A percentile compares a stretch with the other conserved stretches of the same genome.
phyloP scores from a whole-genome alignment of 2,113 vertebrate species.

The Micromys minutus region DNA sequence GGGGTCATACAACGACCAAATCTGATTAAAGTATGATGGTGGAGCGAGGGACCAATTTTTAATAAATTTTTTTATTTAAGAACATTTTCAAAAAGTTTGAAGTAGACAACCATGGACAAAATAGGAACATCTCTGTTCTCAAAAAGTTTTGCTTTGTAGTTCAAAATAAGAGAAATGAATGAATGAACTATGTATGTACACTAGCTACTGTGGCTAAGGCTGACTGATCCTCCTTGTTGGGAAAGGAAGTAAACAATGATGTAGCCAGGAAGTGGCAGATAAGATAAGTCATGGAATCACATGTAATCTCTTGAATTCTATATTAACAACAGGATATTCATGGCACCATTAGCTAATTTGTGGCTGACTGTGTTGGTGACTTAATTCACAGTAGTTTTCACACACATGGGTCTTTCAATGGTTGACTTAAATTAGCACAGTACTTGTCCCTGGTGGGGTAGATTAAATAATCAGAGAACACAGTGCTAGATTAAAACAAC shows the following conservation, averaged over 20 bases:
- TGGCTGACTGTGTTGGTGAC: background rate
- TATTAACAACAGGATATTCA: background rate
- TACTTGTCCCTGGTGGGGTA: background rate
- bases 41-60: background rate
- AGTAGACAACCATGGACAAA: background rate
- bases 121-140: background rate
- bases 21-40: background rate
- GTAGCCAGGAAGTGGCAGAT: background rate
- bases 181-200: constrained; percentile 11
- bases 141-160: background rate
- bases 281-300: background rate
- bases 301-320: background rate
- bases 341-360: background rate
- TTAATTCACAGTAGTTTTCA: constrained; percentile 8
- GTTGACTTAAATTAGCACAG: background rate
- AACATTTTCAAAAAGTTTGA: background rate
- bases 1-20: background rate
- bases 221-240: background rate
- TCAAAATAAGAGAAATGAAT: background rate
- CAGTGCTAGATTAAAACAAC: constrained; percentile 20
- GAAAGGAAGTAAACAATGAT: background rate
- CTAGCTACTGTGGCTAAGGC: background rate
- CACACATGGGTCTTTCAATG: background rate
- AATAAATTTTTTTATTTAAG: background rate
- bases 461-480: constrained; percentile 23